These are phyloP conservation scores for Harpegnathos saltator DNA, from an alignment of 1,140 invertebrate genomes.

Conservation along the genomic window DNA sequence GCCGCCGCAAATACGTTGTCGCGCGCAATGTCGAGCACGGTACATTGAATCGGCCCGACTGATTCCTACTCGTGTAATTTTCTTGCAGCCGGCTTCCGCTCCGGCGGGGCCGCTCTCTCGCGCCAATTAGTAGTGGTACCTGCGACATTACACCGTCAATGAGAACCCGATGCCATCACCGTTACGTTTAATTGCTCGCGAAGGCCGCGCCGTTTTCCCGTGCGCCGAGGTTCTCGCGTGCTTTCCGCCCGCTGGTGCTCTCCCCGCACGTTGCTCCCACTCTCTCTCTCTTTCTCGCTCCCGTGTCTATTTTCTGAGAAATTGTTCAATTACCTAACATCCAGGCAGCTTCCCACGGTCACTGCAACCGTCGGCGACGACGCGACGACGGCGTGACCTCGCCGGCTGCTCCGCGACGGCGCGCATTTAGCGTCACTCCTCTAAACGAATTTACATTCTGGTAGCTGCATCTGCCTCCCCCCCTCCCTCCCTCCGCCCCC, in stretches of 20 bases:
- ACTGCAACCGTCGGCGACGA: slow-evolving; percentile 28
- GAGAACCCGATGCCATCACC: slow-evolving; percentile 63
- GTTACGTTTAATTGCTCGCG: slow-evolving; percentile 77
- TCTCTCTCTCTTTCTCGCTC: slow-evolving; percentile 13
- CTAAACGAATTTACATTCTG: slow-evolving; percentile 77
- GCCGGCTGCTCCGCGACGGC: slow-evolving; percentile 11
- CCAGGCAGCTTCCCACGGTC: slow-evolving; percentile 65
- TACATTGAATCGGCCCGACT: slow-evolving; percentile 18
- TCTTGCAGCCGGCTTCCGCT: slow-evolving; percentile 33
- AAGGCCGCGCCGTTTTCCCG: not conserved
- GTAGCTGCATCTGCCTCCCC: slow-evolving; percentile 20
- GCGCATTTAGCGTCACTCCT: slow-evolving; percentile 69
- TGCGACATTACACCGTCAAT: slow-evolving; percentile 21
- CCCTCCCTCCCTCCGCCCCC: too few species aligned
- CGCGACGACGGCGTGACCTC: slow-evolving; percentile 46
- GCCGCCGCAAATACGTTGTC: not conserved
- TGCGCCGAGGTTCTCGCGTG: slow-evolving; percentile 4
- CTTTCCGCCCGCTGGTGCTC: slow-evolving; percentile 1
- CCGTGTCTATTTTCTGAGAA: slow-evolving; percentile 66
- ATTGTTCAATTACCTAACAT: slow-evolving; percentile 72
- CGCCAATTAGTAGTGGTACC: slow-evolving; percentile 39
- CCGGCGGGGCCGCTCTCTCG: not conserved
- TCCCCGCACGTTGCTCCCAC: not conserved
- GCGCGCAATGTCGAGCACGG: not conserved
- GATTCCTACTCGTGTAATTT: slow-evolving; percentile 40